A percentile compares a stretch with the other conserved stretches of the same genome.
Conservation (phyloP, 2,888 invertebrate genomes). For the Ormyrus thymus region DNA sequence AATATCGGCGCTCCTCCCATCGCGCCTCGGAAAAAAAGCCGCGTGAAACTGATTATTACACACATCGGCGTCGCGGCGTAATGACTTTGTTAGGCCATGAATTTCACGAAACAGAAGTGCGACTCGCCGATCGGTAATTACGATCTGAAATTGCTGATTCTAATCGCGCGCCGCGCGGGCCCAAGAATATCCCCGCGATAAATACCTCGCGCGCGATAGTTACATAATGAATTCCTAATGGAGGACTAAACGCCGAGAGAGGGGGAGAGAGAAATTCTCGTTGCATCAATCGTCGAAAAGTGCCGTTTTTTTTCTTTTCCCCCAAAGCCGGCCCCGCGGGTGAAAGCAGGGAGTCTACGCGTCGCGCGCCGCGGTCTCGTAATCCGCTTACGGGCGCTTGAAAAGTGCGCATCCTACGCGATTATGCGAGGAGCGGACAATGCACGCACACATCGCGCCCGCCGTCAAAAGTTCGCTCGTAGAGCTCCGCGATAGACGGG, state of each 20-base stretch:
- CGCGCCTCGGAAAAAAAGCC: no score
- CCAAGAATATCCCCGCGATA: neutral
- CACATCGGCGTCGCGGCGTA: neutral
- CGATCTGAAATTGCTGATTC: conserved; percentile 18
- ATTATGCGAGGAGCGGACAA: conserved; percentile 37
- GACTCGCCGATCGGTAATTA: neutral
- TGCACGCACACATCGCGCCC: neutral
- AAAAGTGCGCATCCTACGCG: conserved; percentile 43
- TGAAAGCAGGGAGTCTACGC: neutral
- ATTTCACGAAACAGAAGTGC: conserved; percentile 11
- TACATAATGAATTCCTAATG: conserved; percentile 21
- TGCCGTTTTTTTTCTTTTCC: neutral
- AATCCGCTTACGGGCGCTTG: neutral
- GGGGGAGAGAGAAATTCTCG: conserved; percentile 23
- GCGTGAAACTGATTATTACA: no score
- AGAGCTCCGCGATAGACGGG: neutral
- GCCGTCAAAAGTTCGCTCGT: neutral
- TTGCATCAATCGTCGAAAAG: conserved; percentile 18
- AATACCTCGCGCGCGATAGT: neutral
- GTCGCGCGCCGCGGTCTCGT: neutral
- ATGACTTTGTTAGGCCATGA: conserved; percentile 7
- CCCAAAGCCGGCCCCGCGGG: no score
- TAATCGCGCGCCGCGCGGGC: neutral
- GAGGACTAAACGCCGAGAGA: conserved; percentile 22
- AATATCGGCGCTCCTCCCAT: no score